Evolutionary conservation across 1,140 invertebrate species (phyloP).

Genomic region (Protaetia brevitarsis): DNA sequence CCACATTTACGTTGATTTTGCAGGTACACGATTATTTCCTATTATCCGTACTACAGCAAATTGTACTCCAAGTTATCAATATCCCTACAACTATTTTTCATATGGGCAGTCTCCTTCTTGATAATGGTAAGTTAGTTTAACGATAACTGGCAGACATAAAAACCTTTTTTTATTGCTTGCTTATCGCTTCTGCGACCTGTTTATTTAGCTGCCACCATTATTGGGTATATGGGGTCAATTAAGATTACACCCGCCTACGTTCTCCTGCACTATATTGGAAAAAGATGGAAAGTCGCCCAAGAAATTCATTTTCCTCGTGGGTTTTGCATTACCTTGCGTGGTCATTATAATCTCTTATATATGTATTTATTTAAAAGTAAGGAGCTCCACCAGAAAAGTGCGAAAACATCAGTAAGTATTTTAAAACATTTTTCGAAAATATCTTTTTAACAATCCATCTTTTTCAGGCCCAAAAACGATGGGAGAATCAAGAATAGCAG

Average conservation of each 20-base stretch:
- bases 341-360: constrained; percentile 81
- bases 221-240: constrained; percentile 79
- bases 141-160: too few species aligned
- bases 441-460: too few species aligned
- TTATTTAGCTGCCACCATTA: constrained; percentile 68
- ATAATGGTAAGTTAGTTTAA: constrained; percentile 22
- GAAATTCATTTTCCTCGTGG: constrained; percentile 79
- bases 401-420: constrained; percentile 59
- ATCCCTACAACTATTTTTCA: background rate
- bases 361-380: constrained; percentile 79
- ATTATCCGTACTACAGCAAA: constrained; percentile 17
- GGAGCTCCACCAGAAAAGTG: constrained; percentile 67
- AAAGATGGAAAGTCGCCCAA: constrained; percentile 77
- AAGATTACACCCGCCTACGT: constrained; percentile 71
- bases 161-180: background rate
- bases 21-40: constrained; percentile 20
- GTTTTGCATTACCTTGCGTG: constrained; percentile 76
- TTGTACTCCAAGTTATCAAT: constrained; percentile 19
- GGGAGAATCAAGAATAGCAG: constrained; percentile 35
- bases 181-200: background rate
- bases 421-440: background rate
- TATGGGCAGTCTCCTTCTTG: constrained; percentile 5
- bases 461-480: background rate
- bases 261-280: constrained; percentile 81
- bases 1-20: background rate